These are phyloP conservation scores for Microcebus jonahi DNA, from an alignment of 2,113 vertebrate genomes.

Conservation along the genomic window DNA sequence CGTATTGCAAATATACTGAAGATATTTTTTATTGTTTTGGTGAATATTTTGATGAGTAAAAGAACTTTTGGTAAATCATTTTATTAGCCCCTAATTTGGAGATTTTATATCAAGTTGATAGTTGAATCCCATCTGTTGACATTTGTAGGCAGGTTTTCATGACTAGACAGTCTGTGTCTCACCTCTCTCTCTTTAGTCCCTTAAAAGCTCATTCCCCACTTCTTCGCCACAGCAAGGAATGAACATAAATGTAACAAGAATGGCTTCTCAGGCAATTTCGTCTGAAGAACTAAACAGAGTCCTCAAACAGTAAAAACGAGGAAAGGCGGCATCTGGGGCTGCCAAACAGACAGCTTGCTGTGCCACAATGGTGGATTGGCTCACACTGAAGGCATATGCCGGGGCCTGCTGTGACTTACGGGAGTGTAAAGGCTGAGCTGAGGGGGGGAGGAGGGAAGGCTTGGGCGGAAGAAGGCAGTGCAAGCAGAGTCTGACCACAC, in stretches of 20 bases:
- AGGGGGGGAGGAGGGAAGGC: accelerated
- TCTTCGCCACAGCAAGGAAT: not conserved
- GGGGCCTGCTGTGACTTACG: not conserved
- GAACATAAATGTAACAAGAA: not conserved
- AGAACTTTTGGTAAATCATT: not conserved
- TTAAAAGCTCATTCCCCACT: not conserved
- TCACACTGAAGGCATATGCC: not conserved
- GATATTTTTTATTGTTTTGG: not conserved
- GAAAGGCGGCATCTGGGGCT: not conserved
- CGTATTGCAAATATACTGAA: not conserved
- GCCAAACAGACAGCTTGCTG: not conserved
- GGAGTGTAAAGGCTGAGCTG: not conserved
- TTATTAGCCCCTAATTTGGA: not conserved
- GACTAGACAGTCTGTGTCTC: not conserved
- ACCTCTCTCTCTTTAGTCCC: not conserved
- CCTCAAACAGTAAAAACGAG: not conserved
- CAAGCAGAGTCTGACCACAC: not conserved
- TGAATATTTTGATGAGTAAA: not conserved
- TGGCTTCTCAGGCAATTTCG: not conserved
- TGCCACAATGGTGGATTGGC: not conserved
- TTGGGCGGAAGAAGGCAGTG: not conserved
- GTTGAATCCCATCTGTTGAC: not conserved
- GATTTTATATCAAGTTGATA: not conserved
- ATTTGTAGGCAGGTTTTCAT: not conserved
- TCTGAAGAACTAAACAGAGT: not conserved